Evolutionary conservation across 2,113 vertebrate species (phyloP), one percentile per base, ranked within the genome.

Genomic region (Nothobranchius kuhntae): DNA sequence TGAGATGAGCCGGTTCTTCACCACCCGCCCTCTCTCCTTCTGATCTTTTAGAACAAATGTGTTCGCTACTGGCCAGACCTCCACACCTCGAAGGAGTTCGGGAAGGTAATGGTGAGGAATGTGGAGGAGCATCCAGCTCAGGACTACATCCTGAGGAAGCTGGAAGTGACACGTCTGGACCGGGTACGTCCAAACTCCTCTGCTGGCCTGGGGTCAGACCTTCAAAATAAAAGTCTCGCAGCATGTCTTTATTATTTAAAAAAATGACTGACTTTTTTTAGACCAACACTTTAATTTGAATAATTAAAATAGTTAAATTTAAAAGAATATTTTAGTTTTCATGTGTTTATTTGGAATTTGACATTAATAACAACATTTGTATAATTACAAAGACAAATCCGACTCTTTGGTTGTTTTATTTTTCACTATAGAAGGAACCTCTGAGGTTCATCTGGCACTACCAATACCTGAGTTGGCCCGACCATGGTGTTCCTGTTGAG

Each of bases 391-490:
- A 35, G 26, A 35, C 36, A 51, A 17, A 51, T 7, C 44, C 10
- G 2, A 13, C n/a, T 6, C 17, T 44, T 42, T 13, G 12, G 9
- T 0, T 1, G 2, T n/a, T 8, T 51, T 26, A 13, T 10, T 67
- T 42, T 9, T 61, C 2, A 6, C 47, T 78, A 6, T 69, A 96
- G 95, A 92, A 91, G 6, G 94, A 94, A 73, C 77, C 65, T 3
- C 81, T 84, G 1, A 83, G 93, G 30, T 89, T 86, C 68, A 93
- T 95, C 74, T 95, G 91, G 92, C 95, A 97, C 76, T 96, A 92
- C 64, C 96, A 96, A 91, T 95, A 96, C 81, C 91, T 95, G 52
- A 94, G 94, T 81, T 95, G 96, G 96, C 96, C 94, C 0, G 95
- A 96, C 80, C 94, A 96, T 0, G 94, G 95, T 0, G 96, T 96